Base-by-base conservation (phyloP, 2,888 invertebrate genomes). In the Brenthis daphne region DNA sequence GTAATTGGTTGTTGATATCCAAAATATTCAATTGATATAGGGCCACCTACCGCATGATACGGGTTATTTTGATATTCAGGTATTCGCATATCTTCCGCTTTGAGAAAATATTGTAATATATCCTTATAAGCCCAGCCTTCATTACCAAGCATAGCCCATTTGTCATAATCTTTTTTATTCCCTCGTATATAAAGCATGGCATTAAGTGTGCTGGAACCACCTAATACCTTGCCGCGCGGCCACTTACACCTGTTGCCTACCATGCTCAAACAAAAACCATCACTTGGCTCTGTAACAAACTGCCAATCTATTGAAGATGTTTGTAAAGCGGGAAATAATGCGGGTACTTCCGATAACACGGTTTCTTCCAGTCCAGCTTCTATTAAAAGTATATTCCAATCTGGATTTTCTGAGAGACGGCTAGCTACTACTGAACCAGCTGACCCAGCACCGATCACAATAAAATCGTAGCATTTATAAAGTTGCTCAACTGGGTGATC, bases 121-220 rank as follows among this genome's bases (percentile, higher is more conserved):
- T 95, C 95, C 0, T 94, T 90, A 81, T 96, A 97, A 48, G 95
- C 93, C 98, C 98, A 98, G 0, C 96, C 98, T 0, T 87, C 82
- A 77, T 95, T 92, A 0, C 98, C 98, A 80, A 96, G 82, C 13
- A 82, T 84, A 24, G 94, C 96, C 98, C 98, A 98, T n/a, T 93
- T 89, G 79, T 98, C 97, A 83, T 97, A 98, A 82, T 98, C 98
- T 3, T 89, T 93, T 64, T 94, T 94, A 81, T 98, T 97, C 0
- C 98, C 98, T 65, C 98, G 92, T 0, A 98, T 93, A 79, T 98
- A 98, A 69, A 97, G 92, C 98, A 98, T 98, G 20, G 97, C 98
- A 83, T 98, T 98, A 3, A 98, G 87, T 1, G 96, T 96, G 79
- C 97, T 97, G 14, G 95, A 96, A 0, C 98, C 98, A 29, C 96